phyloP scores from a whole-genome alignment of 1,140 invertebrate species.

The Cherax destructor region DNA sequence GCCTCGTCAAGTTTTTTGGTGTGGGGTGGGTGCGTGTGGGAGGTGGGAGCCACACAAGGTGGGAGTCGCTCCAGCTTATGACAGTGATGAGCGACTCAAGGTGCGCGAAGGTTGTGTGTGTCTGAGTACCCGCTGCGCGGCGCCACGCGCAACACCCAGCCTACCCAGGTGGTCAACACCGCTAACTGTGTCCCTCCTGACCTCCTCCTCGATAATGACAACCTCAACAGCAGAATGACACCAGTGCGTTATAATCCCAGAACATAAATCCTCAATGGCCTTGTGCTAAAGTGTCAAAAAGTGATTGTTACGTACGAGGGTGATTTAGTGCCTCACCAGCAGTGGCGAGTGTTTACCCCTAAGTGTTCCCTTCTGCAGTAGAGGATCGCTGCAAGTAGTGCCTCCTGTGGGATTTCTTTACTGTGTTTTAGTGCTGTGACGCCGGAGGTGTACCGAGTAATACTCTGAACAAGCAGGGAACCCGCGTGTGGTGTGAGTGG shows the following conservation, averaged over 20 bases:
- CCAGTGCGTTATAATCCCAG: too few species aligned
- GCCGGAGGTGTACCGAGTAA: too few species aligned
- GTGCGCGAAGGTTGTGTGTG: constrained; percentile 30
- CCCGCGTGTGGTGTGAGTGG: background rate
- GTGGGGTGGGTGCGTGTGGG: background rate
- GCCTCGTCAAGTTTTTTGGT: background rate
- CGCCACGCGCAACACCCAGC: background rate
- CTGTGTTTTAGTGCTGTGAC: too few species aligned
- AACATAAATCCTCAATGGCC: too few species aligned
- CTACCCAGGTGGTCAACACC: background rate
- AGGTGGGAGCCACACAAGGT: background rate
- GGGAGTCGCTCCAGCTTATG: constrained; percentile 6
- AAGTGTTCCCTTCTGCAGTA: background rate
- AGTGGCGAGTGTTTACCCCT: background rate
- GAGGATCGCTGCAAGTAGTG: background rate
- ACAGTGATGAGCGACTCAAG: constrained; percentile 43
- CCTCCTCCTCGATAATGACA: background rate
- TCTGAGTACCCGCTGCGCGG: background rate
- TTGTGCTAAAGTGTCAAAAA: too few species aligned
- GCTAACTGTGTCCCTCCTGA: background rate
- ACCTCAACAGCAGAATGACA: too few species aligned
- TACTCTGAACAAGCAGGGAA: too few species aligned
- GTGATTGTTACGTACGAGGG: background rate
- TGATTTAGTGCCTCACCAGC: too few species aligned
- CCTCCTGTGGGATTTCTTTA: background rate